Evolutionary conservation across 2,888 invertebrate genomes (phyloP).

Genomic region (Osmoderma eremita): DNA sequence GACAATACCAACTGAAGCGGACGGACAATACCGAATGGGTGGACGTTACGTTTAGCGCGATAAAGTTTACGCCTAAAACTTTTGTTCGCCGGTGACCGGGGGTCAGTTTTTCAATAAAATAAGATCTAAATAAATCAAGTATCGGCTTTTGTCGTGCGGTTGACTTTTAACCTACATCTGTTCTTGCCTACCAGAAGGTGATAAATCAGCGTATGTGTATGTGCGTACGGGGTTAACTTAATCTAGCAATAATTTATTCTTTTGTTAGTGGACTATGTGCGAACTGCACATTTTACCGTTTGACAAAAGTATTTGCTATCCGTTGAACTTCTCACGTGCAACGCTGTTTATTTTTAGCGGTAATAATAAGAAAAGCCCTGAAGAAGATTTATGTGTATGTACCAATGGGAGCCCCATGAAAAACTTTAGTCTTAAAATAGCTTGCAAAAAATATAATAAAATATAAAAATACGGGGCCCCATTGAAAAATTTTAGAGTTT

Average conservation of each 20-base stretch:
- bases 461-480: too few relatives aligned
- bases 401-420: too few relatives aligned
- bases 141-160: conserved; percentile 60
- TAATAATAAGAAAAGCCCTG: too few relatives aligned
- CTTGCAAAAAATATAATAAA: too few relatives aligned
- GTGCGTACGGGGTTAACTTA: conserved; percentile 49
- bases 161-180: conserved; percentile 65
- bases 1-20: conserved; percentile 56
- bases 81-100: conserved; percentile 57
- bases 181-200: conserved; percentile 56
- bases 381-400: too few relatives aligned
- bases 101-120: conserved; percentile 58
- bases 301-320: conserved; percentile 2
- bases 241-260: conserved; percentile 51
- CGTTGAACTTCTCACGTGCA: conserved; percentile 19
- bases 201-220: conserved; percentile 51
- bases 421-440: too few relatives aligned
- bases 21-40: conserved; percentile 56
- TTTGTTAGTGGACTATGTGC: conserved; percentile 47
- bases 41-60: conserved; percentile 59
- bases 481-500: too few relatives aligned
- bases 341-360: too few relatives aligned
- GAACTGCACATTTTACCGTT: background rate
- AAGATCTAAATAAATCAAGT: conserved; percentile 62
- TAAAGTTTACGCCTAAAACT: conserved; percentile 55